Conservation (phyloP, 2,888 invertebrate species). For the Troglohyphantes excavatus region DNA sequence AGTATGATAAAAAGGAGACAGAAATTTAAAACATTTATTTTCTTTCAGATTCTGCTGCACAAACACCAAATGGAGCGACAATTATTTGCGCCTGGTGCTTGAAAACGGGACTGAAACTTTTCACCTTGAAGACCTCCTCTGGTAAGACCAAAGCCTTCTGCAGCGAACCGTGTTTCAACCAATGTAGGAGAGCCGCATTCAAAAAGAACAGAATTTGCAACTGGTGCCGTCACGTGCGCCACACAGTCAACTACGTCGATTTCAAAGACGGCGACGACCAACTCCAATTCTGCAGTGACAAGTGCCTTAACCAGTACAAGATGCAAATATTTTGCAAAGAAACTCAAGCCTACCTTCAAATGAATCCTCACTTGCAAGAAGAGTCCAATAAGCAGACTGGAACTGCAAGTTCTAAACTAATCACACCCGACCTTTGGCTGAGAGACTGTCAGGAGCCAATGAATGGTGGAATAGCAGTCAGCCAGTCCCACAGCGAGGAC, state of each 20-base stretch:
- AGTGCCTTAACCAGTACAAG: slow-evolving; percentile 97
- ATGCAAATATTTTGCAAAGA: slow-evolving; percentile 98
- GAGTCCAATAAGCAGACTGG: slow-evolving; percentile 56
- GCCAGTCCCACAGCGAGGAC: slow-evolving; percentile 20
- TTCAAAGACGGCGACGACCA: slow-evolving; percentile 95
- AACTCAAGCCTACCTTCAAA: slow-evolving; percentile 94
- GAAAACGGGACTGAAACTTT: slow-evolving; percentile 82
- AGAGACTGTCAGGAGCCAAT: slow-evolving; percentile 86
- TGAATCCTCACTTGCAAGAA: slow-evolving; percentile 86
- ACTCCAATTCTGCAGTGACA: slow-evolving; percentile 93
- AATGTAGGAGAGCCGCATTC: slow-evolving; percentile 93
- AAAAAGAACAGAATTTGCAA: slow-evolving; percentile 89
- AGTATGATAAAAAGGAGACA: no score
- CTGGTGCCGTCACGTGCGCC: slow-evolving; percentile 95
- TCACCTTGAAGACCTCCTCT: slow-evolving; percentile 82
- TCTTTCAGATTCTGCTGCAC: slow-evolving; percentile 40
- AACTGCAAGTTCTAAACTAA: slow-evolving; percentile 84
- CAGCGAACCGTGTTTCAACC: slow-evolving; percentile 94
- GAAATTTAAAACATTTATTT: not conserved
- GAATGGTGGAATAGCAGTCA: slow-evolving; percentile 32
- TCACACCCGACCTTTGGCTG: slow-evolving; percentile 95
- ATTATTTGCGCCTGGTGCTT: slow-evolving; percentile 83
- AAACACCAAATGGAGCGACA: slow-evolving; percentile 38
- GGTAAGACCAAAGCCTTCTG: slow-evolving; percentile 86
- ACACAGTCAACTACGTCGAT: slow-evolving; percentile 95